Evolutionary conservation across 2,113 vertebrate species (phyloP).

Genomic region (Myiagra hebetior): DNA sequence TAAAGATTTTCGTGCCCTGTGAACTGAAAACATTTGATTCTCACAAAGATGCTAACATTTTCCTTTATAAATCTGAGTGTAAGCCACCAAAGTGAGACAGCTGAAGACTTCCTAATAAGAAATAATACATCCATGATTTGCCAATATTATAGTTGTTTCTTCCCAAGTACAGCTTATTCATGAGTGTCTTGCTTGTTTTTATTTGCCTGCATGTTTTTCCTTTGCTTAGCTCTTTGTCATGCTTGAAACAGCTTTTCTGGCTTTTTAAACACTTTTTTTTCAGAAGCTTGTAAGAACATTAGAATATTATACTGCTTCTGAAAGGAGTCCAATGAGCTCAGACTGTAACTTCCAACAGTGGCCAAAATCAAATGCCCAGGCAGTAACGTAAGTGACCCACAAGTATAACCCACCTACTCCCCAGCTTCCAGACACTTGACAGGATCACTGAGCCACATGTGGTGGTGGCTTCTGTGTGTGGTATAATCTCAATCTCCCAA

Average conservation of each 20-base stretch:
- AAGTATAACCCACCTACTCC: neutral
- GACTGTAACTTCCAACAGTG: neutral
- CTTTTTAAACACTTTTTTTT: neutral
- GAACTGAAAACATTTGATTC: slow-evolving; percentile 15
- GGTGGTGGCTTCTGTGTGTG: neutral
- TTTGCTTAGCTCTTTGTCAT: neutral
- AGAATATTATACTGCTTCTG: neutral
- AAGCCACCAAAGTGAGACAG: neutral
- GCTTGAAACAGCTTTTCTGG: neutral
- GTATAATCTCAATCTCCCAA: neutral
- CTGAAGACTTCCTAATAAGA: neutral
- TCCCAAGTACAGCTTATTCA: neutral
- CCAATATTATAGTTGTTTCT: neutral
- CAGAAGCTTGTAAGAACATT: neutral
- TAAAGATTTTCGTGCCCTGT: slow-evolving; percentile 10
- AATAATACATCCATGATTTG: neutral
- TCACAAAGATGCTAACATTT: neutral
- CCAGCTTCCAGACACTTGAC: neutral
- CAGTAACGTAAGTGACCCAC: neutral
- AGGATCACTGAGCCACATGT: neutral
- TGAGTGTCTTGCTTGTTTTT: neutral
- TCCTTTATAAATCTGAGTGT: neutral
- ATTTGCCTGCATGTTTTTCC: neutral
- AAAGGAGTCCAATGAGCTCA: neutral
- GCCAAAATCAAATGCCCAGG: neutral